These are phyloP conservation scores for Anthoptus insignis DNA, from an alignment of 2,888 invertebrate genomes.

Conservation along the genomic window DNA sequence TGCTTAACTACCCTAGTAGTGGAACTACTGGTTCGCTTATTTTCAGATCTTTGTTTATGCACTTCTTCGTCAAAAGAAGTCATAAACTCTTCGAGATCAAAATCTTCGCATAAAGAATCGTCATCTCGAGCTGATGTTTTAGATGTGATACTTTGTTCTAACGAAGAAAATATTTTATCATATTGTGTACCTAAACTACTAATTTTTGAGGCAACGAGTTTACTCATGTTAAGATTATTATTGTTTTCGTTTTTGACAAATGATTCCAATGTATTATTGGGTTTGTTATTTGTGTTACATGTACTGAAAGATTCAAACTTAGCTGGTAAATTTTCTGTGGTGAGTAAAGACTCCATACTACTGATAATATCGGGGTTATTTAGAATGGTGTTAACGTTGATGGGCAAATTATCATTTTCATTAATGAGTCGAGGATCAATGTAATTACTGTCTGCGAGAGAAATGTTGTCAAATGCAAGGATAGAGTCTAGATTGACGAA, in stretches of 20 bases:
- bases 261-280: constrained; percentile 60
- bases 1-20: constrained; percentile 80
- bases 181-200: constrained; percentile 81
- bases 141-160: constrained; percentile 81
- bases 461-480: constrained; percentile 73
- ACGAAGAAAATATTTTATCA: constrained; percentile 83
- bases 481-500: constrained; percentile 83
- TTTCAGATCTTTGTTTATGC: constrained; percentile 74
- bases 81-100: constrained; percentile 89
- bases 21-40: constrained; percentile 80
- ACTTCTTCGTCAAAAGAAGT: constrained; percentile 89
- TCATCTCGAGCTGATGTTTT: constrained; percentile 80
- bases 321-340: constrained; percentile 81
- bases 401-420: constrained; percentile 90
- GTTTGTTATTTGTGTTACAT: constrained; percentile 65
- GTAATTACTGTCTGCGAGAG: constrained; percentile 83
- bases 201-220: constrained; percentile 64
- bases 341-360: constrained; percentile 83
- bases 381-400: constrained; percentile 83
- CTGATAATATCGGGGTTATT: constrained; percentile 84
- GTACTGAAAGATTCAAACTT: constrained; percentile 80
- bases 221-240: constrained; percentile 56
- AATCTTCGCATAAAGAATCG: constrained; percentile 87
- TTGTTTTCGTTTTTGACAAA: constrained; percentile 49
- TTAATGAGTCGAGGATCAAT: constrained; percentile 89